Conservation (phyloP, 2,888 invertebrate genomes). For the Pristionchus maxplancki region DNA sequence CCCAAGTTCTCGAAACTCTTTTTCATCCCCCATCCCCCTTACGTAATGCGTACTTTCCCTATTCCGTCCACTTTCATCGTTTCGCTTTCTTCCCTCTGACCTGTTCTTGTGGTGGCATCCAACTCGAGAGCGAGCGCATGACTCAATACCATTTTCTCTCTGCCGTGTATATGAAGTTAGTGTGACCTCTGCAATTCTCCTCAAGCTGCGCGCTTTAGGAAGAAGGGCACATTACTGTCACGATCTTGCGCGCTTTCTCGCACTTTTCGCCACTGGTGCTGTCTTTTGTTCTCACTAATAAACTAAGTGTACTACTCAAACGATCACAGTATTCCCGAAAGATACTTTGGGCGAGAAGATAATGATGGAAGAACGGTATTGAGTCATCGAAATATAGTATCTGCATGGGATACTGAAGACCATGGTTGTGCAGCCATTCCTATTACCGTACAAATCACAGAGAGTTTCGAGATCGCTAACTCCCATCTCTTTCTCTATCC, state of each 20-base stretch:
- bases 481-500: neutral
- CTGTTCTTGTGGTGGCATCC: constrained; percentile 23
- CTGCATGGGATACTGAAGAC: neutral
- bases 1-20: neutral
- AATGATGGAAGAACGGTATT: no score
- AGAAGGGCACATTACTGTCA: constrained; percentile 21
- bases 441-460: neutral
- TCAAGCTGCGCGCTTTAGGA: neutral
- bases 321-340: neutral
- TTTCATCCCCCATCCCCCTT: constrained; percentile 8
- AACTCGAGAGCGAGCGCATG: constrained; percentile 14
- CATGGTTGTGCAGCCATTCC: no score
- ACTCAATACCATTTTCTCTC: constrained; percentile 4
- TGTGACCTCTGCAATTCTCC: neutral
- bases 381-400: neutral
- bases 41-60: constrained; percentile 40
- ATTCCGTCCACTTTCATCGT: constrained; percentile 33
- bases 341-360: no score
- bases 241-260: neutral
- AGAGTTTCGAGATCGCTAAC: neutral
- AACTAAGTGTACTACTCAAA: neutral
- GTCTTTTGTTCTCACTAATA: neutral
- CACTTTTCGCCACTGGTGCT: neutral
- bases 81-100: constrained; percentile 40
- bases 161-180: no score